phyloP scores from a whole-genome alignment of 2,113 vertebrate genomes.

The Polyodon spathula region DNA sequence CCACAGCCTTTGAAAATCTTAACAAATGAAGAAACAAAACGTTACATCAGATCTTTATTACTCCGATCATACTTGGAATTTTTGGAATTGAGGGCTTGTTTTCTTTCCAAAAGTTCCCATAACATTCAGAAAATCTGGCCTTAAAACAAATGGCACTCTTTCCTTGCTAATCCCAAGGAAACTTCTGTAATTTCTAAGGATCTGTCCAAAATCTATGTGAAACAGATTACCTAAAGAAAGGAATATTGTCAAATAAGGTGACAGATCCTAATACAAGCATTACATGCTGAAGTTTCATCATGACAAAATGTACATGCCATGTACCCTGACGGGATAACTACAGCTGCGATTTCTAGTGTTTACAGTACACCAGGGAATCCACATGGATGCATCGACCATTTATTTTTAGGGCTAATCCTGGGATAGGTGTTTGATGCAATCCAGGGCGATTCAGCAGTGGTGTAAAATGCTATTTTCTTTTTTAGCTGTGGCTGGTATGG shows the following conservation, averaged over 20 bases:
- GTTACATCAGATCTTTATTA: background rate
- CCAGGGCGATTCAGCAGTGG: too few relatives aligned
- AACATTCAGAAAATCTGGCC: conserved; percentile 93
- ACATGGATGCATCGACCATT: too few relatives aligned
- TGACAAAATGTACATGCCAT: background rate
- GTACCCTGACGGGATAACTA: too few relatives aligned
- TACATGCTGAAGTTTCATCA: background rate
- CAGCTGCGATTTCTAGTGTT: too few relatives aligned
- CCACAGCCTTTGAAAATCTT: too few relatives aligned
- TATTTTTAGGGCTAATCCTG: too few relatives aligned
- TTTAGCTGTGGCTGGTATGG: background rate
- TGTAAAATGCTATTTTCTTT: background rate
- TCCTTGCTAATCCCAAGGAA: conserved; percentile 97
- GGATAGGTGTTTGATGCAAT: too few relatives aligned
- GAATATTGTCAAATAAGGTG: conserved; percentile 26
- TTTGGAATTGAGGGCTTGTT: conserved; percentile 83
- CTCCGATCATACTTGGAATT: conserved; percentile 80
- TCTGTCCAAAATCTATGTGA: conserved; percentile 97
- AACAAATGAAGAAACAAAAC: too few relatives aligned
- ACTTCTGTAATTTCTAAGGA: conserved; percentile 98
- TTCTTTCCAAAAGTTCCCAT: conserved; percentile 95
- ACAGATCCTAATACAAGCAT: too few relatives aligned
- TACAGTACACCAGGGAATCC: too few relatives aligned
- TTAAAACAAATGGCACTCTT: conserved; percentile 93
- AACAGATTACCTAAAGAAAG: conserved; percentile 82